These are phyloP conservation scores for Pheosia tremula DNA, from an alignment of 2,888 invertebrate species.

Conservation along the genomic window DNA sequence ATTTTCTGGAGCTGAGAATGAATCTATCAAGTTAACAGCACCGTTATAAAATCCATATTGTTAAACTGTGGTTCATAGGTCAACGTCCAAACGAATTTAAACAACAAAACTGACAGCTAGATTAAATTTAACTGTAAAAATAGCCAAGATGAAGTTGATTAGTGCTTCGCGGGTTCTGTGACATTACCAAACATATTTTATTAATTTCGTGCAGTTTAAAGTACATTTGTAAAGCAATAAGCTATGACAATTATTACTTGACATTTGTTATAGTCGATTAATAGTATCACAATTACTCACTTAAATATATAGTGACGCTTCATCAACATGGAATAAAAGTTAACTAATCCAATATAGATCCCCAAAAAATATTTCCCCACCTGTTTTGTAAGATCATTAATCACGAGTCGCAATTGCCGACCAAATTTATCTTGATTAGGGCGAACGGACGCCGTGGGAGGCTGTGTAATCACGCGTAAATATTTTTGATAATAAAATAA, in stretches of 20 bases:
- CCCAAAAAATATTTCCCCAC: slow-evolving; percentile 31
- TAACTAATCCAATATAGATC: slow-evolving; percentile 16
- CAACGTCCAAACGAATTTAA: slow-evolving; percentile 23
- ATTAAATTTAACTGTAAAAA: slow-evolving; percentile 15
- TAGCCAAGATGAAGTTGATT: neutral
- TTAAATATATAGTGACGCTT: too few relatives aligned
- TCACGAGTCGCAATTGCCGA: slow-evolving; percentile 48
- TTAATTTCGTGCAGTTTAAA: too few relatives aligned
- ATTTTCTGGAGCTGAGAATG: neutral
- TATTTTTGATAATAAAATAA: slow-evolving; percentile 45
- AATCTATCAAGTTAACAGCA: too few relatives aligned
- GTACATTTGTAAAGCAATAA: too few relatives aligned
- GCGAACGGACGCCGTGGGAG: slow-evolving; percentile 35
- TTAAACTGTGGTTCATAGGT: too few relatives aligned
- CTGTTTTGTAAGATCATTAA: slow-evolving; percentile 52
- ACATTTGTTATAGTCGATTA: too few relatives aligned
- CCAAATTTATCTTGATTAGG: slow-evolving; percentile 63
- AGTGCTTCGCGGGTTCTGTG: slow-evolving; percentile 1
- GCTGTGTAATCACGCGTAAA: slow-evolving; percentile 45
- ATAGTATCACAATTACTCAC: too few relatives aligned
- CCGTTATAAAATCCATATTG: too few relatives aligned
- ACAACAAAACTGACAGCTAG: slow-evolving; percentile 36
- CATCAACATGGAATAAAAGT: slow-evolving; percentile 15
- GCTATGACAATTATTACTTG: too few relatives aligned
- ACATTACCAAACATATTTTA: slow-evolving; percentile 1